Base-by-base conservation (phyloP, 2,113 vertebrate species). In the Stigmatopora argus region DNA sequence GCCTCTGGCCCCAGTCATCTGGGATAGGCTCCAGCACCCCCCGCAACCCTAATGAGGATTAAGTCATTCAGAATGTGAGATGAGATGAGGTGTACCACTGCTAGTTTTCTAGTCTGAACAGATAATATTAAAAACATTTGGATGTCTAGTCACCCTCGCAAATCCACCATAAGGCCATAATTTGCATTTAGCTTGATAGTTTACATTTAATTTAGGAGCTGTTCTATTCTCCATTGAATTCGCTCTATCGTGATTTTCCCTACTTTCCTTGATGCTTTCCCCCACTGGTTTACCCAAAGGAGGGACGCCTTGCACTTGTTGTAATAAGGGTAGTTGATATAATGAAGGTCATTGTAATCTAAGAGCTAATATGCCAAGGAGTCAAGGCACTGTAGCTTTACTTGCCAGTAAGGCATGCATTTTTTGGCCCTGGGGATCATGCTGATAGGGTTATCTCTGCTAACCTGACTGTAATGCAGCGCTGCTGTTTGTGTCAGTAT, bases 331-430 rank as follows among this genome's bases (percentile, higher is more conserved):
- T 83, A 81, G 85, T 87, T 90, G 91, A 91, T 91, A 90, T 89
- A 89, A 89, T 90, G 90, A 91, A 92, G 89, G 89, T 92, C 89
- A 89, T 90, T 90, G 86, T 91, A 90, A 91, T 91, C 90, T 61
- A 61, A 90, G 78, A 89, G 88, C 89, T 91, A 90, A 90, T 88
- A 86, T 90, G 87, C 83, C 79, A 86, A 81, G 78, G 85, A 91
- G 89, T 89, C 87, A 87, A 89, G 85, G 83, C 87, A 83, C 85
- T 80, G 79, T 81, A 81, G 89, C 86, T 89, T 85, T 87, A 86
- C 89, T 85, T 85, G 84, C 82, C 88, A 82, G 88, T 78, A 81
- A 88, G 86, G 80, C 83, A 80, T 70, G 80, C 80, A 77, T 85
- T 79, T 70, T 73, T 76, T 76, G 77, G 83, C 88, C 85, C 59